Evolutionary conservation across 2,888 invertebrate genomes (phyloP), one percentile per base, ranked within the genome.

Genomic region (Sipunculus nudus): DNA sequence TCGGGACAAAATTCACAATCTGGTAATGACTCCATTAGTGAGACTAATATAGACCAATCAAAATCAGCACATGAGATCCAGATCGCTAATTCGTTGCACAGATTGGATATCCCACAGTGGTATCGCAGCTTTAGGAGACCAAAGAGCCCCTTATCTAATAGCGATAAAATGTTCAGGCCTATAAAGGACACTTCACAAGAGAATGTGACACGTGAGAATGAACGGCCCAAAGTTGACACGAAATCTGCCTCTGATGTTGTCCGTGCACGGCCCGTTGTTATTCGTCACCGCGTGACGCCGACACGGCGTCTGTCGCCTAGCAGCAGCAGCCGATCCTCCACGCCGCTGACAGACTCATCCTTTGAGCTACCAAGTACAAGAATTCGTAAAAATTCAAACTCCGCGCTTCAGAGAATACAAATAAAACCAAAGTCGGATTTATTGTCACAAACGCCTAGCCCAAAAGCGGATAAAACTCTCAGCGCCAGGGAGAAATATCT

Each of bases 101-200:
- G 93, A 80, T 89, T 96, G 75, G 93, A 94, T 86, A 91, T 96
- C 68, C 96, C 96, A 64, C 94, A 96, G 84, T 96, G 96, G 96
- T 96, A 90, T 86, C 90, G 90, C 82, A 90, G 75, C 54, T 81
- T 82, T n/a, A 74, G 68, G 19, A 43, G 35, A 35, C 35, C 16
- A 16, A 13, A 35, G 10, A 8, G 13, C 35, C 16, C 10, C 35
- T 13, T 35, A 13, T 16, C 35, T 13, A 16, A 13, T 35, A 16
- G 35, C 8, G 13, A 35, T 10, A 35, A 35, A 35, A 13, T 13
- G 10, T 16, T 16, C 13, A 38, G 46, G 8, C 43, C 60, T 3
- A 31, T 38, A 8, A 10, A 16, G 10, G 47, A 28, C 6, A 25
- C 10, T 10, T 39, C 53, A 28, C 50, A 58, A 39, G 47, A 55